Conservation (phyloP, 2,113 vertebrate genomes). For the Tympanuchus pallidicinctus region DNA sequence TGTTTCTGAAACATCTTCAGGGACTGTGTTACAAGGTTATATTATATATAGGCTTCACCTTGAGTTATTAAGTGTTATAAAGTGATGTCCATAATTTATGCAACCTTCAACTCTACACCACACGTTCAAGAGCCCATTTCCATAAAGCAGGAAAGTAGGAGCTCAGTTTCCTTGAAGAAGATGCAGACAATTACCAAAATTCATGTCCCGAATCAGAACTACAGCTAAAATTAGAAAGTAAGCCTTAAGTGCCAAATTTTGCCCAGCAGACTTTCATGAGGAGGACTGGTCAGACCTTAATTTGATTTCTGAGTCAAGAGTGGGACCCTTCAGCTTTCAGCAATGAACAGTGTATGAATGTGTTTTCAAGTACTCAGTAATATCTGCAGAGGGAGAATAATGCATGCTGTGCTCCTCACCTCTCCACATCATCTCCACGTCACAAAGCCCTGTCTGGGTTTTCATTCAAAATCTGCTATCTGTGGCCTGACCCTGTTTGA, state of each 20-base stretch:
- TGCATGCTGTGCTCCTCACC: neutral
- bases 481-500: constrained; percentile 15
- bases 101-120: neutral
- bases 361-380: fast-evolving
- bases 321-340: neutral
- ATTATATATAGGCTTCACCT: neutral
- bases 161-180: neutral
- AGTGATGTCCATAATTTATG: neutral
- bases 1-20: too few relatives aligned
- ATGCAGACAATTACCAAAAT: neutral
- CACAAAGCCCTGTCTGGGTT: neutral
- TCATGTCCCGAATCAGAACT: neutral
- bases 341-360: neutral
- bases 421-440: neutral
- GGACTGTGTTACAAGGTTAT: neutral
- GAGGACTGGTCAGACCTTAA: neutral
- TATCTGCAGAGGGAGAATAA: neutral
- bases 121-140: neutral
- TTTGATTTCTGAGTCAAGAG: neutral
- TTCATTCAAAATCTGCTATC: constrained; percentile 11
- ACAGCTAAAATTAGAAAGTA: neutral
- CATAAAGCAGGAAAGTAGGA: neutral
- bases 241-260: neutral
- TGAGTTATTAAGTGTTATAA: neutral
- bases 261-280: neutral